Evolutionary conservation across 2,113 vertebrate genomes (phyloP).

Genomic region (Ardeotis arabs): DNA sequence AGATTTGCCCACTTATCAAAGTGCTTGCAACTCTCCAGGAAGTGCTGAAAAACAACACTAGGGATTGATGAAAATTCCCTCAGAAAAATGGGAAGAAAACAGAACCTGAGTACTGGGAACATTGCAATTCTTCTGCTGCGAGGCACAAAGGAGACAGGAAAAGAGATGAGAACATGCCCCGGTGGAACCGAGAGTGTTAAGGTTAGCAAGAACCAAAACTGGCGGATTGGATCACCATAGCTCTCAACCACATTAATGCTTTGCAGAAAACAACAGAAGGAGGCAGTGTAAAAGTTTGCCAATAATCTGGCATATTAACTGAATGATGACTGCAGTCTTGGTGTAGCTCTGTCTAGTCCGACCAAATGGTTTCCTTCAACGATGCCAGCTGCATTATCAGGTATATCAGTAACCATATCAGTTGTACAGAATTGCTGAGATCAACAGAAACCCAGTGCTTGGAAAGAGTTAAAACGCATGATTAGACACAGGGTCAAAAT

Average conservation of each 20-base stretch:
- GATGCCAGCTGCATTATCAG: conserved; percentile 46
- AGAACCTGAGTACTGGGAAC: neutral
- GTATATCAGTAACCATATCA: conserved; percentile 59
- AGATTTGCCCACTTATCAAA: neutral
- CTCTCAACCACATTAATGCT: neutral
- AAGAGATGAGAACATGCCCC: neutral
- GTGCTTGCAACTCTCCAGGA: neutral
- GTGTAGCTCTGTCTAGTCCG: conserved; percentile 18
- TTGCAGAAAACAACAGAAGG: conserved; percentile 35
- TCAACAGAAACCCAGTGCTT: conserved; percentile 55
- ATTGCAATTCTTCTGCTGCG: neutral
- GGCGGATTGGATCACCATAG: neutral
- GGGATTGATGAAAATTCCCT: neutral
- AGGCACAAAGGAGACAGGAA: neutral
- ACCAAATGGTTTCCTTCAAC: conserved; percentile 46
- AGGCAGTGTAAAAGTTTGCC: conserved; percentile 20
- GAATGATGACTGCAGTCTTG: conserved; percentile 6
- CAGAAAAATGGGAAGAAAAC: neutral
- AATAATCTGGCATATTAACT: conserved; percentile 12
- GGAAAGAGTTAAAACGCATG: conserved; percentile 69
- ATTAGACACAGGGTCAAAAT: conserved; percentile 62
- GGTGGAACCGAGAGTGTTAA: neutral
- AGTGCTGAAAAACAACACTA: neutral
- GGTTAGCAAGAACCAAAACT: neutral
- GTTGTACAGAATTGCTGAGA: conserved; percentile 64